Evolutionary conservation across 2,113 vertebrate species (phyloP), one percentile per base, ranked within the genome.

Genomic region (Lepus americanus): DNA sequence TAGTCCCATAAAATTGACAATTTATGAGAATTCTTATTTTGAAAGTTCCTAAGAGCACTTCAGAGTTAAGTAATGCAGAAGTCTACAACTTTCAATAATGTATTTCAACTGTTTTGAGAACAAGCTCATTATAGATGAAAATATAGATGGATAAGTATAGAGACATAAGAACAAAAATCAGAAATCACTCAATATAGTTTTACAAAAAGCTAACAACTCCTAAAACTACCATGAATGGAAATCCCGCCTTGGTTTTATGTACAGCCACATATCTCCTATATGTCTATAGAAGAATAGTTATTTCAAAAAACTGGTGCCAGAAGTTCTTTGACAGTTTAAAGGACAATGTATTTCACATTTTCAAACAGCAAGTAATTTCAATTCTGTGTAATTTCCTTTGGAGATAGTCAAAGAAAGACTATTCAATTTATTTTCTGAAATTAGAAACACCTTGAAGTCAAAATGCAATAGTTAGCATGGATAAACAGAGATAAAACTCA

Each of bases 401-500:
- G 9, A 87, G 19, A 76, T 12, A 67, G 31, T 12, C 89, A 96
- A 95, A 93, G 31, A 92, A 95, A 79, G 31, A 74, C 64, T 89
- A 76, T 87, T 78, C 25, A 49, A 81, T 87, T 91, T 80, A 74
- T 89, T 96, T 95, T 92, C 49, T 76, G 22, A 92, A 96, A 87
- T 87, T 87, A 76, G 51, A 66, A 92, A 96, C 91, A 89, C 16
- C 63, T 90, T 72, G 10, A 93, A 69, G 22, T 22, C 39, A 94
- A 96, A 89, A 79, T 95, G 49, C n/a, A 44, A 66, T n/a, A 79
- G 86, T 91, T 39, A 83, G 61, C 31, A 83, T 25, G 87, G 89
- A 94, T 67, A 93, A 87, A 84, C 5, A 89, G 16, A 66, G 36
- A 27, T 6, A 87, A 90, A 94, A 86, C 20, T 95, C 49, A 96